These are phyloP conservation scores for Hyaena hyaena DNA, from an alignment of 2,113 vertebrate genomes.

Conservation along the genomic window DNA sequence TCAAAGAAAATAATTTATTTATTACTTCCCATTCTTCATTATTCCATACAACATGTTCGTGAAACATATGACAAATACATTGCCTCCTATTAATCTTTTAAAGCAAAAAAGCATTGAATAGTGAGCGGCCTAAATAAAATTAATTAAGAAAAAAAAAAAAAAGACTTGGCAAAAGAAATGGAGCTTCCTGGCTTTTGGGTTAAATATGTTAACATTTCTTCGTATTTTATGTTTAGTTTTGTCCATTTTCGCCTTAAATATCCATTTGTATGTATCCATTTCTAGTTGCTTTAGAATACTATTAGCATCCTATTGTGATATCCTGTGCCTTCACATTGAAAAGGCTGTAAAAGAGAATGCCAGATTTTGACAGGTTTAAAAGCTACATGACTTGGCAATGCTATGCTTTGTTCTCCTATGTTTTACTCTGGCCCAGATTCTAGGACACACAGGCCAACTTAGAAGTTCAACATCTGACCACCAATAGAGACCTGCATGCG, in stretches of 20 bases:
- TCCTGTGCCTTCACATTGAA: background rate
- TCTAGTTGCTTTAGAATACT: slow-evolving; percentile 20
- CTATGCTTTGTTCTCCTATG: background rate
- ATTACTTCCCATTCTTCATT: slow-evolving; percentile 16
- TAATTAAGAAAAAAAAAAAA: background rate
- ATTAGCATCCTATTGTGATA: background rate
- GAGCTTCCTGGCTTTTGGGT: background rate
- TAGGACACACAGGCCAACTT: background rate
- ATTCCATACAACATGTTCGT: background rate
- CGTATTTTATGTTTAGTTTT: background rate
- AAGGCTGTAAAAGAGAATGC: slow-evolving; percentile 6
- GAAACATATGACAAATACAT: background rate
- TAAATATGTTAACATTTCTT: background rate
- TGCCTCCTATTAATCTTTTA: background rate
- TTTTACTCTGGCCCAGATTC: background rate
- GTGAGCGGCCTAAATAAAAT: background rate
- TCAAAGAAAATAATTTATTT: background rate
- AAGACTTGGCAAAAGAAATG: background rate
- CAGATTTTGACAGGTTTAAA: background rate
- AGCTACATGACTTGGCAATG: background rate
- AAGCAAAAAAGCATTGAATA: slow-evolving; percentile 23
- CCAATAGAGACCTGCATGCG: background rate
- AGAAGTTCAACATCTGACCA: background rate
- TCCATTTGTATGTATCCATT: background rate
- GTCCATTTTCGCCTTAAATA: background rate